Percentiles rank a stretch among this genome's conserved stretches.
phyloP scores from a whole-genome alignment of 2,888 invertebrate genomes.

The Monopis laevigella region DNA sequence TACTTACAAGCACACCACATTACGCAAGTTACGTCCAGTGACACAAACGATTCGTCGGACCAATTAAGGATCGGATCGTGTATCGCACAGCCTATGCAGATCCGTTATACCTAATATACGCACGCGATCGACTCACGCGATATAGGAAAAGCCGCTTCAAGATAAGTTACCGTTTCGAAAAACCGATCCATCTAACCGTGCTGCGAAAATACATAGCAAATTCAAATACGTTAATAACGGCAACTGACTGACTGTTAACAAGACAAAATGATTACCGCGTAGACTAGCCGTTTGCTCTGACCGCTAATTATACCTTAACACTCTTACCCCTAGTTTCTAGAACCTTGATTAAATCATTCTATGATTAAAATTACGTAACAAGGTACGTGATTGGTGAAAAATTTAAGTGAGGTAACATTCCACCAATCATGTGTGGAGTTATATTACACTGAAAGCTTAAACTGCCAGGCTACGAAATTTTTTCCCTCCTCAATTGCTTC shows the following conservation, averaged over 20 bases:
- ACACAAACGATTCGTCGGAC: slow-evolving; percentile 36
- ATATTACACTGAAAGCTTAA: no score
- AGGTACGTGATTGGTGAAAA: no score
- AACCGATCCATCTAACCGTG: slow-evolving; percentile 19
- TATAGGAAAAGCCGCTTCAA: slow-evolving; percentile 17
- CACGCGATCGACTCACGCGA: slow-evolving; percentile 33
- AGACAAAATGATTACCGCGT: slow-evolving; percentile 10
- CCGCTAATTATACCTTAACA: no score
- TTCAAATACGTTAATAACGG: slow-evolving; percentile 9
- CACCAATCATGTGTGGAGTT: no score
- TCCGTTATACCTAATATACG: slow-evolving; percentile 31
- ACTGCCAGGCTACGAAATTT: background rate
- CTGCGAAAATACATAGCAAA: slow-evolving; percentile 9
- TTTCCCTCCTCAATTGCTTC: background rate
- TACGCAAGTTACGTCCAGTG: slow-evolving; percentile 29
- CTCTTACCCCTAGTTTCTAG: no score
- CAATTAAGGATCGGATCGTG: slow-evolving; percentile 32
- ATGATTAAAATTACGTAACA: no score
- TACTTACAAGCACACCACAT: slow-evolving; percentile 10
- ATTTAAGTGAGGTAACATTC: no score
- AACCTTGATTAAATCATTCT: no score
- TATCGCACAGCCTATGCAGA: slow-evolving; percentile 28
- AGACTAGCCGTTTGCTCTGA: no score
- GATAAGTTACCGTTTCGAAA: slow-evolving; percentile 28
- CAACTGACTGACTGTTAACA: background rate